Conservation (phyloP, 2,797 vertebrate genomes). For the Myiothlypis coronata region DNA sequence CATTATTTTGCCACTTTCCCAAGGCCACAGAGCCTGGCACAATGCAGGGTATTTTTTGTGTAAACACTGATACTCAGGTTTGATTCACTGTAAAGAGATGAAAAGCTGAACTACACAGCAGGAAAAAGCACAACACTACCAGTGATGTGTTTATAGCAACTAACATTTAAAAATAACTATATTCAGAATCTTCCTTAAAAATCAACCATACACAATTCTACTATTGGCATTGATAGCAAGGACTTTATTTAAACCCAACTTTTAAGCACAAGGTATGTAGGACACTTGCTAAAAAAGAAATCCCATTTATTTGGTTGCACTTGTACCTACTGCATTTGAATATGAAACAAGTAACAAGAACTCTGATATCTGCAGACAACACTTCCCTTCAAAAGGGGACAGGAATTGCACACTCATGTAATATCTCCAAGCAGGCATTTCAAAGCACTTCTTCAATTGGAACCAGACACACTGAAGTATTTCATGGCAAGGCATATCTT, state of each 20-base stretch:
- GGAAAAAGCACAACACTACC: background rate
- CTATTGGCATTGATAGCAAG: background rate
- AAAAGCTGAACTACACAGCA: background rate
- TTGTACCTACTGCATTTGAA: background rate
- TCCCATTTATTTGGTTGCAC: background rate
- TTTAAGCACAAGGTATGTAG: background rate
- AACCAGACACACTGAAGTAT: conserved; percentile 22
- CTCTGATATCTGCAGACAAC: background rate
- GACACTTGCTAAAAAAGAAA: background rate
- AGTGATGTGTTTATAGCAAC: background rate
- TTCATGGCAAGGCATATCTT: background rate
- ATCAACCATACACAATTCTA: background rate
- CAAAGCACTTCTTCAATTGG: conserved; percentile 26
- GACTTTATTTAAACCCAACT: background rate
- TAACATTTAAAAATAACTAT: background rate
- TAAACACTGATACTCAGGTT: background rate
- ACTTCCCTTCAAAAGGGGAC: background rate
- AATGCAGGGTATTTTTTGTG: background rate
- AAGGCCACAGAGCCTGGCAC: background rate
- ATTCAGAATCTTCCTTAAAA: background rate
- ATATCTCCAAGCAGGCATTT: background rate
- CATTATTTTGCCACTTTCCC: background rate
- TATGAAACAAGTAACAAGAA: background rate
- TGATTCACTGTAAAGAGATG: background rate
- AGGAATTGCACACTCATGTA: conserved; percentile 3